phyloP scores from a whole-genome alignment of 2,797 vertebrate species.

The Xenentodon cancila region DNA sequence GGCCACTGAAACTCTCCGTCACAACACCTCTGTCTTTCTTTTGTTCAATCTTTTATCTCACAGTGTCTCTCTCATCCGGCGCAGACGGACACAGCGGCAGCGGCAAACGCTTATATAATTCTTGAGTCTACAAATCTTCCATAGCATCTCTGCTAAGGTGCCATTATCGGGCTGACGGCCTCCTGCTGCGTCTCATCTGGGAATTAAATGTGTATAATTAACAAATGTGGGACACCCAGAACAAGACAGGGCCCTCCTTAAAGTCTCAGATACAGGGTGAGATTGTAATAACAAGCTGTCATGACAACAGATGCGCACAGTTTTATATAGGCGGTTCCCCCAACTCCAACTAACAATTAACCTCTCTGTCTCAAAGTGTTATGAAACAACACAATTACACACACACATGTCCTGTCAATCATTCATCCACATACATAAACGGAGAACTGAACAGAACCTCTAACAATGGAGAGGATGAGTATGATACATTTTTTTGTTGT shows the following conservation, averaged over 20 bases:
- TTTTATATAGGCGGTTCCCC: conserved; percentile 34
- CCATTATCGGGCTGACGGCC: conserved; percentile 49
- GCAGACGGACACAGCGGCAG: conserved; percentile 39
- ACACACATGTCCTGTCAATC: conserved; percentile 26
- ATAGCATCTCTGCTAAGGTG: conserved; percentile 24
- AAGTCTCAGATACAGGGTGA: conserved; percentile 58
- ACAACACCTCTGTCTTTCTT: conserved; percentile 28
- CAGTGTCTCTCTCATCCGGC: conserved; percentile 16
- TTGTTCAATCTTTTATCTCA: conserved; percentile 36
- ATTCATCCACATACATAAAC: conserved; percentile 46
- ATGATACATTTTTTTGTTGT: conserved; percentile 34
- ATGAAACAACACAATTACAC: conserved; percentile 27
- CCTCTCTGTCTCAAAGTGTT: conserved; percentile 36
- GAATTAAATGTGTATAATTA: conserved; percentile 69
- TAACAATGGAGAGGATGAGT: conserved; percentile 35
- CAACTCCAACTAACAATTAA: conserved; percentile 50
- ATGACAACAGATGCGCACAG: conserved; percentile 35
- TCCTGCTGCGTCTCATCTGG: conserved; percentile 47
- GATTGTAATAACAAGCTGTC: conserved; percentile 70
- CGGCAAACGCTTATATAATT: conserved; percentile 37
- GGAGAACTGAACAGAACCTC: conserved; percentile 32
- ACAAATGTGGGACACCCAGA: conserved; percentile 55
- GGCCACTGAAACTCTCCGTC: conserved; percentile 35
- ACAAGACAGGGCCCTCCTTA: conserved; percentile 63
- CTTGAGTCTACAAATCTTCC: conserved; percentile 24